Percentiles rank a stretch among this genome's conserved stretches.
Evolutionary conservation across 2,113 vertebrate species (phyloP).

Genomic region (Aegotheles bennettii): DNA sequence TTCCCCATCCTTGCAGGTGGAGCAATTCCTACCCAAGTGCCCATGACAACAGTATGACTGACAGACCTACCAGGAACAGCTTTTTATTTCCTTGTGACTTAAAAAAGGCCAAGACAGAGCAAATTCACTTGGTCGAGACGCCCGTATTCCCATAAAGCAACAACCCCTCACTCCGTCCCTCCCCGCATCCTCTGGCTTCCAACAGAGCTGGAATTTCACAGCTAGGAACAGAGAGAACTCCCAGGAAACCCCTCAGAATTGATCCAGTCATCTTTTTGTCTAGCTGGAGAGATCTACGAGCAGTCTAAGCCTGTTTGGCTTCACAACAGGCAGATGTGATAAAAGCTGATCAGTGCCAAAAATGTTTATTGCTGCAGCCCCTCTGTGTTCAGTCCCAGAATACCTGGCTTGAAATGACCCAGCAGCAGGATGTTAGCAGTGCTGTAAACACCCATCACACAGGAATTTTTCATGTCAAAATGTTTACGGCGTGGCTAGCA

Average conservation of each 20-base stretch:
- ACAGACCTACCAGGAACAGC: background rate
- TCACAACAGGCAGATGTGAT: background rate
- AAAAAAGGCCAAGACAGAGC: background rate
- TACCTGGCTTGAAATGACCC: background rate
- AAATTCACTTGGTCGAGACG: background rate
- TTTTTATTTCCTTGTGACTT: background rate
- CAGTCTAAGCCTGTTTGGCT: background rate
- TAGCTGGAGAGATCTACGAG: background rate
- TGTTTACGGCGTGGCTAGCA: fast-evolving
- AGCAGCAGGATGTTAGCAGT: fast-evolving
- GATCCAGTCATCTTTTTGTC: background rate
- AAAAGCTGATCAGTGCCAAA: background rate
- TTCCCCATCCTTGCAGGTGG: background rate
- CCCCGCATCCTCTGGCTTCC: fast-evolving
- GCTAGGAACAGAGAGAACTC: background rate
- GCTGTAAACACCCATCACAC: background rate
- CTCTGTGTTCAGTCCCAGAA: background rate
- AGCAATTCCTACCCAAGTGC: background rate
- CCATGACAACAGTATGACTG: fast-evolving
- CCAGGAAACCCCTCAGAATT: background rate
- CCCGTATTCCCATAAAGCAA: background rate
- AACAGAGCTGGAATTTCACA: background rate
- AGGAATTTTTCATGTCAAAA: fast-evolving
- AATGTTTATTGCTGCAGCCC: background rate
- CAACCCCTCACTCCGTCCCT: fast-evolving